Evolutionary conservation across 2,888 invertebrate genomes (phyloP).

Genomic region (Cantharis rustica): DNA sequence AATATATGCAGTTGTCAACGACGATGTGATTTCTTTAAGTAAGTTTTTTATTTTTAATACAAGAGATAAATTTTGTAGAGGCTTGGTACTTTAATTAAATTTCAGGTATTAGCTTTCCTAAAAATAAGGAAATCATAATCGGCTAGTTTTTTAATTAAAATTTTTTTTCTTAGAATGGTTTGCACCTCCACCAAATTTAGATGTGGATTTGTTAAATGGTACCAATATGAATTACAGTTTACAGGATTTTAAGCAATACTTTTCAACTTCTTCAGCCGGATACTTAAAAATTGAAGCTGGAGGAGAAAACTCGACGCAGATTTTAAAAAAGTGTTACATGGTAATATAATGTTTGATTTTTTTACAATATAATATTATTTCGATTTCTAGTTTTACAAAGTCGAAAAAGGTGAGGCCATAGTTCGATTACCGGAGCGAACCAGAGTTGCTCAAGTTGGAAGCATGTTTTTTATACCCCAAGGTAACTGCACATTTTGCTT

Average conservation of each 20-base stretch:
- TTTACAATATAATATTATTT: not conserved
- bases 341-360: not conserved
- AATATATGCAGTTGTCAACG: conserved; percentile 1
- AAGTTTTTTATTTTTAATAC: not conserved
- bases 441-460: not conserved
- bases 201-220: not conserved
- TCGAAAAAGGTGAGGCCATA: not conserved
- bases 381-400: not conserved
- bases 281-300: not conserved
- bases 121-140: no score
- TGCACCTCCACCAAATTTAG: not conserved
- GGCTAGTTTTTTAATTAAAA: no score
- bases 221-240: not conserved
- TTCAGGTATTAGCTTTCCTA: no score
- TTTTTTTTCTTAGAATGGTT: conserved; percentile 2
- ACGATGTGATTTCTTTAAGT: conserved; percentile 3
- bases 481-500: not conserved
- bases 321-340: not conserved
- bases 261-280: not conserved
- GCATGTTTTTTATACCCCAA: conserved; percentile 1
- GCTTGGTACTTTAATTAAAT: not conserved
- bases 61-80: no score
- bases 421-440: not conserved
- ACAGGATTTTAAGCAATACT: not conserved
- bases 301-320: not conserved